Evolutionary conservation across 92 coral and sea anemone species (phyloP), one percentile per base, ranked within the genome.

Genomic region (Zoanthus sansibaricus): DNA sequence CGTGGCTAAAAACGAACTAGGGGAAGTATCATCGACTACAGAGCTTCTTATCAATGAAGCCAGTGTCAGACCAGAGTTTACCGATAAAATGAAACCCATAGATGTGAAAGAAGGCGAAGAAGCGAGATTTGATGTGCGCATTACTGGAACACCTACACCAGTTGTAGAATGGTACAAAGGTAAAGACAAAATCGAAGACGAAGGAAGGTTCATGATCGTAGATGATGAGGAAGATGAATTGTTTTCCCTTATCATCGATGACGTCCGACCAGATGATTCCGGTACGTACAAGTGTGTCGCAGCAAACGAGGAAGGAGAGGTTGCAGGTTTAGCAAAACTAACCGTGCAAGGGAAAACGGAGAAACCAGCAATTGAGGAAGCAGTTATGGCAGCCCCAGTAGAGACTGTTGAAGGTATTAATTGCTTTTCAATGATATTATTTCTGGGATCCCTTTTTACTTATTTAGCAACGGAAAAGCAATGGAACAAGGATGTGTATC

Each of bases 41-140:
- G 96, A 94, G 79, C 74, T 96, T 42, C 93, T 96, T n/a, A 94
- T 96, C 18, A 93, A 93, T n/a, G 98, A 93, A 82, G 84, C 92
- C 7, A 25, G 25, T 25, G 25, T 25, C 25, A 25, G 25, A 25
- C 25, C 25, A 25, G 25, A 25, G 25, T 25, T 25, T 25, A 25
- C 25, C 25, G 25, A 25, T 25, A 25, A 25, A 25, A 25, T 25
- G 25, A 25, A 25, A 25, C 25, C 25, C 25, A 25, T 25, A 25
- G 25, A 25, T 25, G 25, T 25, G 25, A 25, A 25, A 25, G 79
- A 76, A 21, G 82, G 89, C 62, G 92, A 91, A 78, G 98, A 98
- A 10, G 92, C 86, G 31, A 87, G 25, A 25, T 25, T 25, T 25
- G 25, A 25, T 25, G 25, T 25, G 25, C 25, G 25, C 25, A 25